Conservation (phyloP, 2,113 vertebrate genomes). For the Colistium nudipinnis region DNA sequence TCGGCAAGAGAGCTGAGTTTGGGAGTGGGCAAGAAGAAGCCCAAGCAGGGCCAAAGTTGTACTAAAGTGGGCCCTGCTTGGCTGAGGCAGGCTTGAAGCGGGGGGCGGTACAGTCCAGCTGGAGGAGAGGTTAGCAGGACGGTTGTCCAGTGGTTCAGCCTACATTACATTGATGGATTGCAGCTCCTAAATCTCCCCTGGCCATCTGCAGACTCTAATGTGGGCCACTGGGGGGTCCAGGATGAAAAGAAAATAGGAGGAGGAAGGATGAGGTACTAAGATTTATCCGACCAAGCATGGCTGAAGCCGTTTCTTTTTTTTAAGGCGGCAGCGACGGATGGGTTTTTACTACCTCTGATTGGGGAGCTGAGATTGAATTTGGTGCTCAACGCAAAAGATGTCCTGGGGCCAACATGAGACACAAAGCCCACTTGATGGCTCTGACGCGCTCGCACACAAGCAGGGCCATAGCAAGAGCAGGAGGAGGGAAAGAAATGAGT, state of each 20-base stretch:
- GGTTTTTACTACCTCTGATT: conserved; percentile 75
- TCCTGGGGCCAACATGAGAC: conserved; percentile 70
- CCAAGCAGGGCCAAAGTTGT: conserved; percentile 9
- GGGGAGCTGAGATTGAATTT: conserved; percentile 74
- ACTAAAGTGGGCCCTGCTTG: conserved; percentile 31
- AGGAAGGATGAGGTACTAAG: conserved; percentile 74
- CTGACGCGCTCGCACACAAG: conserved; percentile 57
- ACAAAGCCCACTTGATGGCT: conserved; percentile 66
- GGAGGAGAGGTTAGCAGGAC: conserved; percentile 61
- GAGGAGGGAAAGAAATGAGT: conserved; percentile 37
- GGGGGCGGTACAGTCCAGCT: conserved; percentile 45
- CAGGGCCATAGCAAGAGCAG: conserved; percentile 39
- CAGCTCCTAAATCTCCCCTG: conserved; percentile 76
- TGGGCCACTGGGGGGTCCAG: conserved; percentile 72
- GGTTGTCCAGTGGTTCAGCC: conserved; percentile 64
- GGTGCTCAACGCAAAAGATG: conserved; percentile 66
- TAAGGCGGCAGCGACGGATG: conserved; percentile 47
- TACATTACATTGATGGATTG: conserved; percentile 78
- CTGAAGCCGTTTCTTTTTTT: conserved; percentile 37
- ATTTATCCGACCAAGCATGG: conserved; percentile 73
- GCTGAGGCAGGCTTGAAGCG: conserved; percentile 25
- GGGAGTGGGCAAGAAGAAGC: conserved; percentile 7
- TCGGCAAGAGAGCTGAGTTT: conserved; percentile 32
- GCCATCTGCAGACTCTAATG: conserved; percentile 78
- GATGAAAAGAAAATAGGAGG: conserved; percentile 74